Base-by-base conservation (phyloP, 2,888 invertebrate genomes). In the Stictocephala bisonia region DNA sequence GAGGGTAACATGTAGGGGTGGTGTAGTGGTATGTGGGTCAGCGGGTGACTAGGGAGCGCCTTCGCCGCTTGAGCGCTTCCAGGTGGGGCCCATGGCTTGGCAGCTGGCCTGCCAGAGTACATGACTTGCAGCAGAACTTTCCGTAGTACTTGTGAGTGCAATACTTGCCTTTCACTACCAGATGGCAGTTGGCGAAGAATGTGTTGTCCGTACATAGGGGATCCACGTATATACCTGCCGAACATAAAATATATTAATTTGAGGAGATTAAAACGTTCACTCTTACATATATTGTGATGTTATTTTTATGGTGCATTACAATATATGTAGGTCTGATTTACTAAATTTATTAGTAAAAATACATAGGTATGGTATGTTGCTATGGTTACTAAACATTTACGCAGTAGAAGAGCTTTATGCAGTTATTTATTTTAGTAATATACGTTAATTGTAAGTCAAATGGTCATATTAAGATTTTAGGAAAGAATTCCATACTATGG, bases 141-240 rank as follows among this genome's bases (percentile, higher is more conserved):
- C 95, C 94, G 85, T 97, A 98, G 86, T 96, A 97, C 78, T 88
- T 88, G 86, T 97, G 95, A n/a, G 86, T 86, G 83, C 97, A 98
- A 83, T 92, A 94, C 72, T 88, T 88, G 72, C 91, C 95, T 81
- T 88, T 86, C 2, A 97, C 95, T 80, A 97, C 97, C 71, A 97
- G 87, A 50, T 88, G 87, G 84, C 97, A 98, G 83, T 96, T 94
- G 68, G 97, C 96, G 83, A 95, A 94, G 87, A 90, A 92, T 48
- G 90, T 90, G 82, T 92, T 95, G 85, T 97, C 97, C 60, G 90
- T 91, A 83, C 97, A 97, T 80, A 90, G 90, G 11, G 92, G 89
- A 80, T 93, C 91, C 64, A 96, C 88, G 81, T 89, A 89, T 66
- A 91, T 83, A 74, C 90, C 94, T 94, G 86, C 0, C 81, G 83